phyloP scores from a whole-genome alignment of 1,140 invertebrate genomes.

The Hestina assimilis region DNA sequence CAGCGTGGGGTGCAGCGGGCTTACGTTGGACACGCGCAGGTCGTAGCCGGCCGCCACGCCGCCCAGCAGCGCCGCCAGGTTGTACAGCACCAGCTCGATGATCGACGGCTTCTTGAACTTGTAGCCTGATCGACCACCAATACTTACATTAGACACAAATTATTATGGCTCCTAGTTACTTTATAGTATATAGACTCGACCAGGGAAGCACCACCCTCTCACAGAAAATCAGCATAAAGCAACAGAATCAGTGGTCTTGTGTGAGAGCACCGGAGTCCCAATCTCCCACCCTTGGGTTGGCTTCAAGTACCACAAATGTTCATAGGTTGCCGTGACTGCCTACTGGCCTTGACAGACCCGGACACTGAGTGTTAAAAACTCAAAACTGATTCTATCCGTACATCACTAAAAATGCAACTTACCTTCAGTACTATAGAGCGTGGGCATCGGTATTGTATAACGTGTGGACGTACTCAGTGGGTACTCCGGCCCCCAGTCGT shows the following conservation, averaged over 20 bases:
- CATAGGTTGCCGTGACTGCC: no score
- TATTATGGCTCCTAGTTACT: no score
- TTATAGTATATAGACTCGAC: no score
- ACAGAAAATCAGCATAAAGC: no score
- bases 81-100: constrained; percentile 91
- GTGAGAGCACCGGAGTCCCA: no score
- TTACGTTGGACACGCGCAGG: constrained; percentile 91
- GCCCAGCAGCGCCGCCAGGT: constrained; percentile 93
- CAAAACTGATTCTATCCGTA: not conserved
- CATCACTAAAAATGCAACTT: constrained; percentile 29
- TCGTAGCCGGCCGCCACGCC: constrained; percentile 94
- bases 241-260: no score
- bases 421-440: constrained; percentile 85
- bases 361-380: no score
- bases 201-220: no score
- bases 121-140: constrained; percentile 72
- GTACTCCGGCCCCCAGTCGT: constrained; percentile 84
- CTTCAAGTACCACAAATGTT: no score
- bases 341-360: no score
- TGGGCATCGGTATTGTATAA: constrained; percentile 86
- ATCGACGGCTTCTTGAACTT: constrained; percentile 85
- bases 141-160: no score
- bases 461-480: constrained; percentile 71
- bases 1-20: constrained; percentile 88
- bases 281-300: no score